A percentile compares a stretch with the other conserved stretches of the same genome.
These are phyloP conservation scores for Grapholita molesta DNA, from an alignment of 1,140 invertebrate genomes.

Conservation along the genomic window DNA sequence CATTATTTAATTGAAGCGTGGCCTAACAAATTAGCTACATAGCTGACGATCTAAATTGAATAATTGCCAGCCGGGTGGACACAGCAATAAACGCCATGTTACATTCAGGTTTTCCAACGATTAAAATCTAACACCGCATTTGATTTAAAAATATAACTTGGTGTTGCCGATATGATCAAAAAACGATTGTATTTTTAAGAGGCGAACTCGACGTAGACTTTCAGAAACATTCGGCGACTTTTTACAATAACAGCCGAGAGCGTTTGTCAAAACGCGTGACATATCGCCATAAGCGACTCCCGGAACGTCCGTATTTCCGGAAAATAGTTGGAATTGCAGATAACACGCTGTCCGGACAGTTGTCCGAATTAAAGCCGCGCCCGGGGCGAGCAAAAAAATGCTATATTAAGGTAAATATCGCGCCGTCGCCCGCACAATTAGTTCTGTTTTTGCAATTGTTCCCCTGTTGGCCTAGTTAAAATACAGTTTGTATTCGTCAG, in stretches of 20 bases:
- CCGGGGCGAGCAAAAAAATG: not conserved
- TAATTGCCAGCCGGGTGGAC: not conserved
- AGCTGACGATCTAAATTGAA: not conserved
- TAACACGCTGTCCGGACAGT: conserved; percentile 11
- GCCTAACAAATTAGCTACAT: not conserved
- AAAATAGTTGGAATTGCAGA: conserved; percentile 3
- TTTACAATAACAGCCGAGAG: not conserved
- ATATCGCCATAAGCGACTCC: not conserved
- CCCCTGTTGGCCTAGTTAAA: not conserved
- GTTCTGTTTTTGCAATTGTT: conserved; percentile 8
- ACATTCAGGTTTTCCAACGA: no score
- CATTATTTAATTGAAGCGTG: not conserved
- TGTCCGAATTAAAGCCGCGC: conserved; percentile 8
- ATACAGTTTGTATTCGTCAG: not conserved
- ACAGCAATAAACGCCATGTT: no score
- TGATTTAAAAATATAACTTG: no score
- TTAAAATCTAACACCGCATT: no score
- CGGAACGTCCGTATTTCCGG: conserved; percentile 7
- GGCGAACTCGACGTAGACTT: not conserved
- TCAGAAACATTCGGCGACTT: not conserved
- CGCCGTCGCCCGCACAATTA: not conserved
- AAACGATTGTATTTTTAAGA: no score
- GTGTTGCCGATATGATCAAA: no score
- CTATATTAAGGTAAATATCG: not conserved
- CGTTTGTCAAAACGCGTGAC: conserved; percentile 10